Conservation (phyloP, 2,888 invertebrate genomes). For the Trachelus iudaicus region DNA sequence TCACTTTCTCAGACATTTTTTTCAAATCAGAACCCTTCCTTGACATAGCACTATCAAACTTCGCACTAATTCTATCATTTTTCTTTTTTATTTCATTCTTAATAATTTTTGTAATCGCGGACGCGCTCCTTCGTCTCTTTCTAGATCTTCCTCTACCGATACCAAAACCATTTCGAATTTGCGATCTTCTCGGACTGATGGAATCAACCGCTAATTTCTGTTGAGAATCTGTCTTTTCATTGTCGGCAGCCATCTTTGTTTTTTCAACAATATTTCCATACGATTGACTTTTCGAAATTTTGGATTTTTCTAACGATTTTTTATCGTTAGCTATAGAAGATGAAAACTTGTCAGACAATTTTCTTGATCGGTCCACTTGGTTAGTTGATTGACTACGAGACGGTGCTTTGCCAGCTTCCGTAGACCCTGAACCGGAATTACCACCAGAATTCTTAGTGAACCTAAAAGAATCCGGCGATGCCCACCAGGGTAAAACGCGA, state of each 20-base stretch:
- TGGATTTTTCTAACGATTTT: too few species aligned
- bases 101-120: background rate
- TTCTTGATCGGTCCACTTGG: too few species aligned
- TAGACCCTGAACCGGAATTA: background rate
- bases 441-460: constrained; percentile 5
- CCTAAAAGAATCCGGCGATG: constrained; percentile 30
- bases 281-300: too few species aligned
- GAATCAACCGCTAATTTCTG: too few species aligned
- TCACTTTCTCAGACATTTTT: too few species aligned
- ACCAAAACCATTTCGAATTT: background rate
- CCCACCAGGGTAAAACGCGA: constrained; percentile 30
- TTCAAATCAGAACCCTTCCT: background rate
- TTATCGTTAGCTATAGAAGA: too few species aligned
- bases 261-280: too few species aligned
- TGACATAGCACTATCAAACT: too few species aligned
- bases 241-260: too few species aligned
- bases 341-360: too few species aligned
- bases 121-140: background rate
- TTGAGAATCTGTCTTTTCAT: too few species aligned
- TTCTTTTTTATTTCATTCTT: background rate
- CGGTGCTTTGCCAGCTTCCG: background rate
- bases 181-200: too few species aligned
- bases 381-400: background rate
- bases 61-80: background rate
- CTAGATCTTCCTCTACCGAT: background rate